Conservation (phyloP, 2,113 vertebrate species). For the Phocoena phocoena region DNA sequence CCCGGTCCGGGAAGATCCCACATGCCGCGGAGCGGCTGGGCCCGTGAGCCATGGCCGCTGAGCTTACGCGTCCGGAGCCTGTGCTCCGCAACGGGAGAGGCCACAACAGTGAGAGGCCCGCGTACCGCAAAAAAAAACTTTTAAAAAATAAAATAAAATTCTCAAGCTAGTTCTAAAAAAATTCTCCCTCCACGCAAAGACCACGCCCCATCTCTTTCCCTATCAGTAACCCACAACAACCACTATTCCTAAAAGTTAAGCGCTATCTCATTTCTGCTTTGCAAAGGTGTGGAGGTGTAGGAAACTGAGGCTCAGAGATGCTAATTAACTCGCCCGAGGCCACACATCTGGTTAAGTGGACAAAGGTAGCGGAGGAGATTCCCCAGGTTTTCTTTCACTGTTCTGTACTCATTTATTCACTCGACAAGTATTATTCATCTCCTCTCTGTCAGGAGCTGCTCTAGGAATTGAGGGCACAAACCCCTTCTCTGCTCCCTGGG, state of each 20-base stretch:
- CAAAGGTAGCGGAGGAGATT: background rate
- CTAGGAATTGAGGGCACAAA: background rate
- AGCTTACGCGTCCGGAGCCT: fast-evolving
- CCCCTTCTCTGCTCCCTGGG: background rate
- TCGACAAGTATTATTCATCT: background rate
- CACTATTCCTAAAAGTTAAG: background rate
- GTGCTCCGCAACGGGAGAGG: too few relatives aligned
- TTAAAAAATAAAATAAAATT: background rate
- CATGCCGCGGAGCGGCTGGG: too few relatives aligned
- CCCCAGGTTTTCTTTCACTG: background rate
- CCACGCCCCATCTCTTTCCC: background rate
- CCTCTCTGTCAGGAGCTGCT: background rate
- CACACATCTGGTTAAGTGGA: background rate
- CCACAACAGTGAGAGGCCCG: too few relatives aligned
- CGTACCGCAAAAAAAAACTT: too few relatives aligned
- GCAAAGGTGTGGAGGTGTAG: background rate
- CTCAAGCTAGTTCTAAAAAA: background rate
- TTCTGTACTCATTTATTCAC: background rate
- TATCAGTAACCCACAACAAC: background rate
- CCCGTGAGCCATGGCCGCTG: too few relatives aligned
- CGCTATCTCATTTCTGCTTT: background rate
- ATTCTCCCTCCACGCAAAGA: too few relatives aligned
- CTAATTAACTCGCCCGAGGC: background rate
- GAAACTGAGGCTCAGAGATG: background rate
- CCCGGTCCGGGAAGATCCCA: too few relatives aligned